phyloP scores from a whole-genome alignment of 1,140 invertebrate genomes.

The Venustaconcha ellipsiformis region DNA sequence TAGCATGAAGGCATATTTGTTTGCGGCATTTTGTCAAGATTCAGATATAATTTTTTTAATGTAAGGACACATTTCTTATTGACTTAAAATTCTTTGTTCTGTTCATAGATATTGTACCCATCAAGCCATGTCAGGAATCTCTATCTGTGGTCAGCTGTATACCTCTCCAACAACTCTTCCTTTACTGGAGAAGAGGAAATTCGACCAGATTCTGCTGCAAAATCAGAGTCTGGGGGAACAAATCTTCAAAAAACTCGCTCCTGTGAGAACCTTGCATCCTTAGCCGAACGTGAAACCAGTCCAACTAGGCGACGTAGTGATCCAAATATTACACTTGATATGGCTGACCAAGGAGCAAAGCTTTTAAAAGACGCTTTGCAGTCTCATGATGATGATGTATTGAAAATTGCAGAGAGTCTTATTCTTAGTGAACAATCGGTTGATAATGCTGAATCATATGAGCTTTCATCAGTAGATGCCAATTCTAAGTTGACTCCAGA shows the following conservation, averaged over 20 bases:
- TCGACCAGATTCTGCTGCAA: conserved; percentile 14
- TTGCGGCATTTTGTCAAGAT: too few species aligned
- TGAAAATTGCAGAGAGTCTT: too few species aligned
- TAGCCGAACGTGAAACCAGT: conserved; percentile 74
- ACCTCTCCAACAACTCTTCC: conserved; percentile 72
- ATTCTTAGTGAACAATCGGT: too few species aligned
- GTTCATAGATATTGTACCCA: conserved; percentile 84
- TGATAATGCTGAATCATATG: too few species aligned
- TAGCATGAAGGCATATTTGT: too few species aligned
- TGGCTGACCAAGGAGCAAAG: conserved; percentile 33
- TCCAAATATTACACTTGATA: conserved; percentile 75
- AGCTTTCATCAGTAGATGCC: too few species aligned
- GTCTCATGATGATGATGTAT: too few species aligned
- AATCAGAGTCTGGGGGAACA: conserved; percentile 46
- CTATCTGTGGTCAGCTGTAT: conserved; percentile 86
- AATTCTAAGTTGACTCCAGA: too few species aligned
- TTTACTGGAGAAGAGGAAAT: conserved; percentile 51
- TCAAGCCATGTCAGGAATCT: conserved; percentile 86
- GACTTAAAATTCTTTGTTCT: not conserved
- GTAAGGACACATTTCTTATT: not conserved
- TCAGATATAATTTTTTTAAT: too few species aligned
- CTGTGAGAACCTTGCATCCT: conserved; percentile 77
- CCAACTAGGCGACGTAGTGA: conserved; percentile 82
- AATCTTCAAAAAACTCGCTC: conserved; percentile 67
- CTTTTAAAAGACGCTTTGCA: conserved; percentile 11